Conservation (phyloP, 1,140 invertebrate genomes). For the Daktulosphaira vitifoliae region DNA sequence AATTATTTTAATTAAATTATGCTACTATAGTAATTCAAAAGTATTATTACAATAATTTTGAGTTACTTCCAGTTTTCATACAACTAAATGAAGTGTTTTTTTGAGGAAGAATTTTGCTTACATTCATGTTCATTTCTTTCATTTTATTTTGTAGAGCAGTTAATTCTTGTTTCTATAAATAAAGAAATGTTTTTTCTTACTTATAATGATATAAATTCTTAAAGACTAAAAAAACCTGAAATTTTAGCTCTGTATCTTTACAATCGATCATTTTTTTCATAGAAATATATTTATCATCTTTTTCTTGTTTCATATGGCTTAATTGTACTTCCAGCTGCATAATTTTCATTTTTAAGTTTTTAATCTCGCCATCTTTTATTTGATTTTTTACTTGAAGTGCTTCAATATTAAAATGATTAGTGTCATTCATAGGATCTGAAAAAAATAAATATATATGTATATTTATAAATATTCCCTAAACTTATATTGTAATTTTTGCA, state of each 20-base stretch:
- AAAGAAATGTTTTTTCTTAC: no score
- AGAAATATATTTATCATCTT: constrained; percentile 20
- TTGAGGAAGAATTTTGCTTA: constrained; percentile 10
- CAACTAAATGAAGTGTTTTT: constrained; percentile 30
- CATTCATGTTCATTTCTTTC: constrained; percentile 11
- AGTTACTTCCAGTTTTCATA: constrained; percentile 24
- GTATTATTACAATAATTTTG: constrained; percentile 26
- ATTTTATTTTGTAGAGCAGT: constrained; percentile 26
- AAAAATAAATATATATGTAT: background rate
- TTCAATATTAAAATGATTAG: background rate
- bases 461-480: no score
- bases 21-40: no score
- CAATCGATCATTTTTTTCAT: constrained; percentile 3
- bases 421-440: background rate
- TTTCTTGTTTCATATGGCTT: constrained; percentile 21
- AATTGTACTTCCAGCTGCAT: constrained; percentile 23
- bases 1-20: no score
- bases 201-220: no score
- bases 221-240: background rate
- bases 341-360: constrained; percentile 27
- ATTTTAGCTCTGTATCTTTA: constrained; percentile 25
- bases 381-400: background rate
- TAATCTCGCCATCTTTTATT: constrained; percentile 17
- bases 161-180: constrained; percentile 18
- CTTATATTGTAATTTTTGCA: no score